Evolutionary conservation across 2,888 invertebrate species (phyloP), one percentile per base, ranked within the genome.

Genomic region (Leptopilina myrica): DNA sequence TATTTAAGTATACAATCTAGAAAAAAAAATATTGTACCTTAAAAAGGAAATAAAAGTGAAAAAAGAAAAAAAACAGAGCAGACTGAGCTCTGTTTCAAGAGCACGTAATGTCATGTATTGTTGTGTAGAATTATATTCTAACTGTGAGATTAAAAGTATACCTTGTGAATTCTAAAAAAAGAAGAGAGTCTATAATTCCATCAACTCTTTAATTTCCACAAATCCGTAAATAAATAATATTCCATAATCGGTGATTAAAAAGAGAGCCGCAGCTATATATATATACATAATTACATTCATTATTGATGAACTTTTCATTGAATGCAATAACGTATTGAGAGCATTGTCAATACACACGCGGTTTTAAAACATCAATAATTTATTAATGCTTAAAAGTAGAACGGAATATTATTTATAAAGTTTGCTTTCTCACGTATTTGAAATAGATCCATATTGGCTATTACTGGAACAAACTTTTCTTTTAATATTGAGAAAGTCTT

Each of bases 131-230:
- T 49, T 46, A 86, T 87, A 86, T 83, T 75, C 76, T 82, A 84
- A 87, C 83, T 87, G 85, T 86, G 86, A 85, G 81, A 86, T 84
- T 85, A 84, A 85, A 83, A 82, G 80, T 84, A 82, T 84, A 85
- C 77, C 78, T 77, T 78, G 80, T 81, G 78, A 83, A 81, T 81
- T 80, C 78, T 81, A 76, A 69, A 79, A 43, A 43, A 43, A 43
- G 33, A 67, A 12, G 73, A 43, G 49, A 53, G 49, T 65, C 43
- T 43, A 43, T 43, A 43, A 7, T 49, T 49, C 78, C 64, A 15
- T 64, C 78, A 67, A 69, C 73, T 33, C 69, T 26, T 73, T 15
- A 49, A 26, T 56, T n/a, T n/a, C 56, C 53, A 33, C 26, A 56
- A 62, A 15, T 62, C 62, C 62, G 15, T 59, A 53, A 20, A 3